These are phyloP conservation scores for Trypoxylon attenuatum DNA, from an alignment of 2,888 invertebrate species.

Conservation along the genomic window DNA sequence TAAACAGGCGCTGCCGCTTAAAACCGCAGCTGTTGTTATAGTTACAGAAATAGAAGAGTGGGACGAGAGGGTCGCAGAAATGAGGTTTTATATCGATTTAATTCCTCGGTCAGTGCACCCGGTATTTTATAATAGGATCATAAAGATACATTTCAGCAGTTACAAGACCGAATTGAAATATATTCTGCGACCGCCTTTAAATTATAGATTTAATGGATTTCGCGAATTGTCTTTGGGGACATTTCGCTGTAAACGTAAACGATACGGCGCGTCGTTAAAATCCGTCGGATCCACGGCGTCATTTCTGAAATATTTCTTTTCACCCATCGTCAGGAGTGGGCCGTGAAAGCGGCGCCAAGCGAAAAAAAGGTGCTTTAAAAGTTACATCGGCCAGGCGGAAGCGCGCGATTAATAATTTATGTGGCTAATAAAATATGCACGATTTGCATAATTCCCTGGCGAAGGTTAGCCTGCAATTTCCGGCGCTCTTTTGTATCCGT, in stretches of 20 bases:
- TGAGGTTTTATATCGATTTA: too few relatives aligned
- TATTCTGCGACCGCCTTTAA: slow-evolving; percentile 32
- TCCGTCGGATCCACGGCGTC: slow-evolving; percentile 27
- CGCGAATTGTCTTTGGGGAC: slow-evolving; percentile 34
- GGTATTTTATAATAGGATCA: slow-evolving; percentile 34
- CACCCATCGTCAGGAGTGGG: not conserved
- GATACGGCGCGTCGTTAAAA: slow-evolving; percentile 50
- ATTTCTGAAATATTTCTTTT: slow-evolving; percentile 42
- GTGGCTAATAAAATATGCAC: slow-evolving; percentile 20
- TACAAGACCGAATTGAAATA: slow-evolving; percentile 34
- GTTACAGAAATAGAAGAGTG: too few relatives aligned
- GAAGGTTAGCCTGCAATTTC: too few relatives aligned
- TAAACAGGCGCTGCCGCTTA: too few relatives aligned
- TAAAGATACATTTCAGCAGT: slow-evolving; percentile 39
- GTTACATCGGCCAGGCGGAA: slow-evolving; percentile 7
- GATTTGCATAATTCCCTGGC: slow-evolving; percentile 19
- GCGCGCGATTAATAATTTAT: slow-evolving; percentile 27
- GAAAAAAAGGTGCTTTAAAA: slow-evolving; percentile 12
- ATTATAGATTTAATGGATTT: slow-evolving; percentile 51
- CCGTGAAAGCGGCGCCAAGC: slow-evolving; percentile 12
- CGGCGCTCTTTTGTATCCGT: too few relatives aligned
- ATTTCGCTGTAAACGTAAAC: slow-evolving; percentile 30
- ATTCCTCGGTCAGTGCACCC: slow-evolving; percentile 16
- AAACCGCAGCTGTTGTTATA: too few relatives aligned
- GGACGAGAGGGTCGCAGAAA: too few relatives aligned